phyloP scores from a whole-genome alignment of 2,888 invertebrate species.

The Phlogophora meticulosa region DNA sequence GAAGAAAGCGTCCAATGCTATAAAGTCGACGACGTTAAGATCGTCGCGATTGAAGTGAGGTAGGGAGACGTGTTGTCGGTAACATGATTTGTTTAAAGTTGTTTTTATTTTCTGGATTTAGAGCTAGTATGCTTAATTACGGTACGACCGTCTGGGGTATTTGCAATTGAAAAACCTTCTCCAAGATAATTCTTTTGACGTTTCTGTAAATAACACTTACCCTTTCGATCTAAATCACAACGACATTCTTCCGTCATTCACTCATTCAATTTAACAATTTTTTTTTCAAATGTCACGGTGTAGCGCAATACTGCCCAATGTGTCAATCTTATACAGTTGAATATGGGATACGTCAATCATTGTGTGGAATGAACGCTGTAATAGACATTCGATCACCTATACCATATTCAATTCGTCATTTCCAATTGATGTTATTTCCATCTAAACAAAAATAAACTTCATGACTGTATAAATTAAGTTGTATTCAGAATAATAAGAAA shows the following conservation, averaged over 20 bases:
- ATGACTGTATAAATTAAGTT: too few relatives aligned
- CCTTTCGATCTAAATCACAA: neutral
- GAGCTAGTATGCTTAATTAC: too few relatives aligned
- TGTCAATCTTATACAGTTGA: conserved; percentile 39
- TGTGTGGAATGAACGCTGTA: conserved; percentile 35
- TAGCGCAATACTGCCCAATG: conserved; percentile 32
- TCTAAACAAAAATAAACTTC: too few relatives aligned
- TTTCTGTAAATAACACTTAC: neutral
- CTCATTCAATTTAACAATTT: conserved; percentile 16
- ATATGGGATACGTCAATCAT: conserved; percentile 49
- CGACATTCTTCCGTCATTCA: conserved; percentile 5
- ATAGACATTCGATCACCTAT: conserved; percentile 51
- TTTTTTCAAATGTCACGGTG: conserved; percentile 25
- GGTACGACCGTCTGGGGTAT: too few relatives aligned
- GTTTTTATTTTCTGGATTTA: neutral
- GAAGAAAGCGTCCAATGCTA: conserved; percentile 54
- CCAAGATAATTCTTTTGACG: neutral
- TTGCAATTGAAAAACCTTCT: too few relatives aligned
- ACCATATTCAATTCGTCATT: too few relatives aligned
- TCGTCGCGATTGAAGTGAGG: conserved; percentile 31
- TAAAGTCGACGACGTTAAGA: conserved; percentile 37
- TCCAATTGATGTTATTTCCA: too few relatives aligned
- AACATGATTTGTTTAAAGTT: neutral
- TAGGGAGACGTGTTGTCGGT: conserved; percentile 9
- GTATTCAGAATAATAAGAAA: too few relatives aligned